These are phyloP conservation scores for Aphrophora alni DNA, from an alignment of 2,888 invertebrate genomes.

Conservation along the genomic window DNA sequence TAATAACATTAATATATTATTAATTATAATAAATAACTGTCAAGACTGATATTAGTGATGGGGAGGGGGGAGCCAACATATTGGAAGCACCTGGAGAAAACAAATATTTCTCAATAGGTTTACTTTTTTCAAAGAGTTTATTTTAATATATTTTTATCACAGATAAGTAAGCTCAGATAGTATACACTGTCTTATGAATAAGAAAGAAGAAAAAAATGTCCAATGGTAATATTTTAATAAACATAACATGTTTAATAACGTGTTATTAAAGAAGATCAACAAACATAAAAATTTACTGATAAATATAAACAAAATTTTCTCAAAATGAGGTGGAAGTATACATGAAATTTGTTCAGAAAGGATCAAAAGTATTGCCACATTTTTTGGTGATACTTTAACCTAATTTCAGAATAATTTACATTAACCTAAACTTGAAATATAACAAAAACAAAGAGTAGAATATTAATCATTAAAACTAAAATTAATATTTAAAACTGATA, in stretches of 20 bases:
- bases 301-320: neutral
- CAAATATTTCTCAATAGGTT: neutral
- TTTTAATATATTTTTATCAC: neutral
- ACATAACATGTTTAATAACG: neutral
- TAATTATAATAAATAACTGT: neutral
- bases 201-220: neutral
- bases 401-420: neutral
- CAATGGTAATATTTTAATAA: neutral
- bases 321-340: neutral
- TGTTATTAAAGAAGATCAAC: neutral
- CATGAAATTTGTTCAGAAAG: neutral
- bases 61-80: neutral
- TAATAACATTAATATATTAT: neutral
- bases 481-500: conserved; percentile 4
- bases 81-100: neutral
- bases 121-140: neutral
- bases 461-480: conserved; percentile 2
- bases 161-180: neutral
- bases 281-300: neutral
- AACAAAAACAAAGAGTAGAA: conserved; percentile 1
- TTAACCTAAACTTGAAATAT: neutral
- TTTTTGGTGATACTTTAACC: neutral
- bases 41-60: neutral
- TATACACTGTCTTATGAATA: neutral
- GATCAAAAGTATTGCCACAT: neutral